Base-by-base conservation (phyloP, 2,888 invertebrate genomes). In the Athetis lepigone region DNA sequence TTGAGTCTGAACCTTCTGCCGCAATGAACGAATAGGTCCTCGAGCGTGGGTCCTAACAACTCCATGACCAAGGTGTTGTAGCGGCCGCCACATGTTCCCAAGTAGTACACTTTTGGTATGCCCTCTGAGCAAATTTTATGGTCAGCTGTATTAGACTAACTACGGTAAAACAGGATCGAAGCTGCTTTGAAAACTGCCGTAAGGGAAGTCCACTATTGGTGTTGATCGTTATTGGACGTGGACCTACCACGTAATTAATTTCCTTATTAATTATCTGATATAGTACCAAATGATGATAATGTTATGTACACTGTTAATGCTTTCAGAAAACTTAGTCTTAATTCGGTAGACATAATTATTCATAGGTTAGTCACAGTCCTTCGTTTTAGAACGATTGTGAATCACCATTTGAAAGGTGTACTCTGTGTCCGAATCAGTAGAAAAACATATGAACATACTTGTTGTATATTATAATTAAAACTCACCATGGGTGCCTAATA, bases 31-130 rank as follows among this genome's bases (percentile, higher is more conserved):
- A 99, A 99, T 85, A 99, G 97, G 95, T 99, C 99, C 96, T 99
- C 99, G 88, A 99, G 97, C 95, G 99, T 98, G 91, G 99, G 99
- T 88, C 99, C 99, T 92, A 99, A 97, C 90, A 99, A 97, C 96
- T 99, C 99, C 98, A 99, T 98, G 91, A 99, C 99, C 95, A 99
- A 97, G 90, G 99, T 99, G 96, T 99, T 99, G 97, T 99, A 99
- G 87, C 95, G 94, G 96, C 99, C 99, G 90, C 99, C 99, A 96
- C 99, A 99, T 84, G 99, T 99, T 82, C 99, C 99, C 96, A 99
- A 99, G 96, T 99, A 99, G 96, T 98, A 99, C 85, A 99, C 99
- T 96, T 99, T 99, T 87, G 99, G 99, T 93, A 99, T 96, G 90
- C 99, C 99, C 96, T 99, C 99, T 98, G 95, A 93, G 94, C 84